Conservation (phyloP, 2,113 vertebrate species). For the Cebidichthys violaceus region DNA sequence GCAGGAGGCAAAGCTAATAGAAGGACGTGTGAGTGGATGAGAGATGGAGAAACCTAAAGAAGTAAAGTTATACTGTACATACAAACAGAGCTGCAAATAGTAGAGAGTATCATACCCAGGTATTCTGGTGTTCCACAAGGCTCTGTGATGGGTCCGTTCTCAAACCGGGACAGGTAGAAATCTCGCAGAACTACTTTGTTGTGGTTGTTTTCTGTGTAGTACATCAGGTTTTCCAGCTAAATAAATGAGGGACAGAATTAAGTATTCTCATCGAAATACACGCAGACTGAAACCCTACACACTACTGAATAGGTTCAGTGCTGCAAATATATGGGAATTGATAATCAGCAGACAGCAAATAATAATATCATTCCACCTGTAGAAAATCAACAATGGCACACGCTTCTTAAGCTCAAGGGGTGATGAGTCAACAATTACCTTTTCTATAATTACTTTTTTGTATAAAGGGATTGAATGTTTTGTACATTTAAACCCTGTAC, state of each 20-base stretch:
- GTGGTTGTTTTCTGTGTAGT: constrained; percentile 89
- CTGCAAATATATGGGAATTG: background rate
- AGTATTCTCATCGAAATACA: background rate
- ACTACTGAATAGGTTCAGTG: background rate
- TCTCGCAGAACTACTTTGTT: constrained; percentile 89
- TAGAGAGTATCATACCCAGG: constrained; percentile 76
- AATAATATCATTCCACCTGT: background rate
- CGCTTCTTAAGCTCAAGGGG: too few species aligned
- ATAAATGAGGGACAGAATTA: constrained; percentile 16
- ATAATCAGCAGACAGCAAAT: background rate
- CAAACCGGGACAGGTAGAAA: constrained; percentile 89
- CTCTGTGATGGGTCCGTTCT: constrained; percentile 88
- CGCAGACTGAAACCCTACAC: background rate
- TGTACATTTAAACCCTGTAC: background rate
- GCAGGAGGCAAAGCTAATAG: background rate
- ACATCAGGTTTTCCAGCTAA: constrained; percentile 91
- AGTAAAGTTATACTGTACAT: background rate
- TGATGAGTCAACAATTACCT: background rate
- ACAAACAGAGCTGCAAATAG: background rate
- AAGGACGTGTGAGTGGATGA: background rate
- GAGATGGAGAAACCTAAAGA: background rate
- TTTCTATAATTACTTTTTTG: background rate
- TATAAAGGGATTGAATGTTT: background rate
- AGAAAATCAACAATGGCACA: background rate
- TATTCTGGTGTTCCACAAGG: constrained; percentile 91